Base-by-base conservation (phyloP, 2,888 invertebrate genomes). In the Eilema caniola region DNA sequence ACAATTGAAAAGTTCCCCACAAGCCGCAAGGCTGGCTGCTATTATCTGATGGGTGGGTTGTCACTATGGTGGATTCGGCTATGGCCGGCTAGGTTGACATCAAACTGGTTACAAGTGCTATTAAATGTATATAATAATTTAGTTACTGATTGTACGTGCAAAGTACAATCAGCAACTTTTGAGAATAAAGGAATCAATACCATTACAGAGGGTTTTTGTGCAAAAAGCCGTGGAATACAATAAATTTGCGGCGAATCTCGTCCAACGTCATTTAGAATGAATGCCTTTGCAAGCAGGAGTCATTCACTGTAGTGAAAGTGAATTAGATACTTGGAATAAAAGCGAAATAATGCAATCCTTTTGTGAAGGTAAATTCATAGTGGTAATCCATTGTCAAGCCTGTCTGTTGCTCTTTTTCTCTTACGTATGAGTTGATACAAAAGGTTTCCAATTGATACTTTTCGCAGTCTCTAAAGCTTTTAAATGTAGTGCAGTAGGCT, bases 141-240 rank as follows among this genome's bases (percentile, higher is more conserved):
- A 53, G 14, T 33, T 24, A 14, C 16, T 65, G 23, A 53, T 67
- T n/a, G 25, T 61, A 47, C 11, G 23, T 67, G 53, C 16, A n/a
- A 60, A 62, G 56, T 56, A 20, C 53, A n/a, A 41, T 60, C 14
- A 67, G 47, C 31, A 24, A 64, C 28, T 57, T 31, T 63, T n/a
- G 59, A 60, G 12, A 14, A 62, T 62, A 66, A 74, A 47, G 57
- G 33, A 77, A 85, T 77, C 80, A 77, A 83, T 85, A 81, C 79
- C 78, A 83, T 84, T 83, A 84, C 81, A 81, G 76, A 76, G 74
- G 77, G 31, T 83, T 85, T 84, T 83, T 80, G 84, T 81, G 79
- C 75, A 69, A 60, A 72, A 78, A 82, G 76, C 76, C 71, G 72
- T 69, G 56, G 78, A 78, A 78, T 77, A 74, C 80, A 73, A 87